Evolutionary conservation across 2,888 invertebrate genomes (phyloP), one percentile per base, ranked within the genome.

Genomic region (Apamea crenata): DNA sequence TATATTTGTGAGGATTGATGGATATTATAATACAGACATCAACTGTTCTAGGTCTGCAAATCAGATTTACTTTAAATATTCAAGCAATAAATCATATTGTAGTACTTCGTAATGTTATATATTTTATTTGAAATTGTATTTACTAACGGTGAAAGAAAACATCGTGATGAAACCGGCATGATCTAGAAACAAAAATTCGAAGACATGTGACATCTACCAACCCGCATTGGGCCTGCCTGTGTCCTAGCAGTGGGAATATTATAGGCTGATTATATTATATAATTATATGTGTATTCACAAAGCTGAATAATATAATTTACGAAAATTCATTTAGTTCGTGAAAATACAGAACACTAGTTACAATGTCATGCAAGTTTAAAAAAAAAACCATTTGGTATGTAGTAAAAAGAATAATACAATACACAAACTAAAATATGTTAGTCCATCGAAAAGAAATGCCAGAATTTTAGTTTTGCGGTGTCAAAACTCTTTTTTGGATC

Each of bases 1-100:
- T 71, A 21, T 25, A 47, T 67, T 61, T 67, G 21, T 40, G 47
- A 16, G 5, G 21, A 67, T 78, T 61, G 70, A 61, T 81, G 50
- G 40, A 40, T 81, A 29, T 77, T 50, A 21, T 18, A 8, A 8
- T 29, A 25, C 3, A 10, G 18, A 18, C 18, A 21, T 10, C 16
- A 12, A 65, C 2, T 18, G 36, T 18, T 44, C 10, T 25, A 65
- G 1, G 5, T 29, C 36, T 25, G 0, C 12, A 21, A 56, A 56
- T 50, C 10, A 1, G 56, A 32, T 76, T 40, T 75, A 65, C 10
- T 4, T 21, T 56, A 47, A 21, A 40, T 56, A 63, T 56, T 59
- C 21, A 56, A 74, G 32, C 12, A 56, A 56, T 12, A 56, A n/a
- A 12, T 56, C 12, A 12, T 12, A 56, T 56, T 56, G 10, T 56